phyloP scores from a whole-genome alignment of 2,888 invertebrate genomes.

The Steinernema carpocapsae region DNA sequence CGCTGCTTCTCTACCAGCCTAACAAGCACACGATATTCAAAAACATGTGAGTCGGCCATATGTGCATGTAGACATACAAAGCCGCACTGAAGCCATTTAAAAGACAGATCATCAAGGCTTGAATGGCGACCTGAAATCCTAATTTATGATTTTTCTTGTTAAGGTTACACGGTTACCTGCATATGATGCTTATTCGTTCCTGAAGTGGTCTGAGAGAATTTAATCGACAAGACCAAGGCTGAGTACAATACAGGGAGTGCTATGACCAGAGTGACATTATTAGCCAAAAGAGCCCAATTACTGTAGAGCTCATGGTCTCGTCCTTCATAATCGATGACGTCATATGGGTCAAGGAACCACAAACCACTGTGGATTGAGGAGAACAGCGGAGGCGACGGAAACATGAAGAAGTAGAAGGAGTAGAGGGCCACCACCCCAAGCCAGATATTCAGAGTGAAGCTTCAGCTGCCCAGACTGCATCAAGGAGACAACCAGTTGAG shows the following conservation, averaged over 20 bases:
- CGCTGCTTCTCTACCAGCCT: slow-evolving; percentile 18
- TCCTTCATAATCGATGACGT: background rate
- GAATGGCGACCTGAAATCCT: slow-evolving; percentile 24
- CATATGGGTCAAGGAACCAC: slow-evolving; percentile 5
- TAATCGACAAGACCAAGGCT: background rate
- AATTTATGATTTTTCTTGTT: too few relatives aligned
- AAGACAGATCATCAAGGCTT: slow-evolving; percentile 17
- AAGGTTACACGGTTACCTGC: too few relatives aligned
- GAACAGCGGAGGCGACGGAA: slow-evolving; percentile 1
- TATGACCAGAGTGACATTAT: background rate
- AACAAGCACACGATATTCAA: background rate
- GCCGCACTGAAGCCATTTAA: background rate
- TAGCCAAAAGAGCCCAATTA: slow-evolving; percentile 3
- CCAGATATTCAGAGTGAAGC: background rate
- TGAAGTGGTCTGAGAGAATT: background rate
- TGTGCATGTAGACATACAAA: slow-evolving; percentile 22
- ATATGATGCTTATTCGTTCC: slow-evolving; percentile 17
- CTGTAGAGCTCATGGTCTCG: background rate
- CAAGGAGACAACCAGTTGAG: background rate
- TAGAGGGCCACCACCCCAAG: background rate
- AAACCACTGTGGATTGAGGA: background rate
- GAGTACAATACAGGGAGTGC: slow-evolving; percentile 9
- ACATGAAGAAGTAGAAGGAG: background rate
- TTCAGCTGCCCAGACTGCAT: slow-evolving; percentile 20
- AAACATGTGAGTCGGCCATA: background rate